Evolutionary conservation across 1,140 invertebrate genomes (phyloP), one percentile per base, ranked within the genome.

Genomic region (Semibalanus balanoides): DNA sequence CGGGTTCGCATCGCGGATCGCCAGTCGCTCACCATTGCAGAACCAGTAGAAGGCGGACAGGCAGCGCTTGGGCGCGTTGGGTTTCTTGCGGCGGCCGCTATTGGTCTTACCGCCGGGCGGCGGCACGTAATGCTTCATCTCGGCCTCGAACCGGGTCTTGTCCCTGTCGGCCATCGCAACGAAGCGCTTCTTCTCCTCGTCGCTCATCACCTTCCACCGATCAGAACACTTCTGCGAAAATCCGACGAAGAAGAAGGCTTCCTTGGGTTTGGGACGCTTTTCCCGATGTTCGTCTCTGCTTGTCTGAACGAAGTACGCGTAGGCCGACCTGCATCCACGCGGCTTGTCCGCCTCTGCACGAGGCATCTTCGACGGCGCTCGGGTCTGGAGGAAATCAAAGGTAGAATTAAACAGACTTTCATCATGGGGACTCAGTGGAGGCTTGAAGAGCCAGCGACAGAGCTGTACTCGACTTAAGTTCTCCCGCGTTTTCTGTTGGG

Each of bases 31-130:
- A 81, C 99, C 97, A 85, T 97, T 96, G 84, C 95, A 98, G 87
- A 98, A 99, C 90, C 95, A 97, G 87, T 99, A 99, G 88, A 99
- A 99, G 73, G 97, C 95, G 92, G 91, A 98, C 91, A 99, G 87
- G 81, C 96, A 94, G 87, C 97, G 88, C 87, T 99, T 99, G 69
- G 97, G 98, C 80, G 97, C 96, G 88, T 99, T 98, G 27, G 97
- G 97, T 85, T 99, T 98, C 76, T 89, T 89, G 82, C 93, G 90
- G 86, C 95, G 96, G 51, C 51, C 51, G 22, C 11, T 64, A 83
- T 93, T 89, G 72, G 93, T 88, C 76, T 85, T 86, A 79, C 90
- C 80, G 73, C 93, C 93, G 81, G 93, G 92, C 30, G 93, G 91
- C 72, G 96, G 96, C 75, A 92, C 91, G 85, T 98, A 99, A 81